Evolutionary conservation across 2,797 vertebrate species (phyloP).

Genomic region (Bufotes viridis): DNA sequence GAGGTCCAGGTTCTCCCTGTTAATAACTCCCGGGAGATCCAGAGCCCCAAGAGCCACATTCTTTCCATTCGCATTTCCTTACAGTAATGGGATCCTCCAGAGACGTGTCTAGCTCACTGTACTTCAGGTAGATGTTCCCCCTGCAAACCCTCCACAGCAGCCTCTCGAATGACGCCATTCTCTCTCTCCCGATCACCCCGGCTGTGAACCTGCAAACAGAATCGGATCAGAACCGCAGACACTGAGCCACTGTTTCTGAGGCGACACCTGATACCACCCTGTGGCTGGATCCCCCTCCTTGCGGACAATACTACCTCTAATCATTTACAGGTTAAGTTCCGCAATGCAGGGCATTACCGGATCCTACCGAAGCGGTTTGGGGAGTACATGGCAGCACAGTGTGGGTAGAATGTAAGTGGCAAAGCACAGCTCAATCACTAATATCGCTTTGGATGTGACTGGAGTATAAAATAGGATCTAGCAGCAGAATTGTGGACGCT

Average conservation of each 20-base stretch:
- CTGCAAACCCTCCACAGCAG: constrained; percentile 80
- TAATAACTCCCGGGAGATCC: background rate
- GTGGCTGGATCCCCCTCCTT: no score
- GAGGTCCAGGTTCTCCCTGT: no score
- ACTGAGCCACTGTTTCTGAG: background rate
- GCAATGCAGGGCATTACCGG: background rate
- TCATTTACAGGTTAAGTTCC: background rate
- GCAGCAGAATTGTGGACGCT: background rate
- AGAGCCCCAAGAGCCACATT: background rate
- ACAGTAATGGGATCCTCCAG: constrained; percentile 80
- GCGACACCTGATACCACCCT: background rate
- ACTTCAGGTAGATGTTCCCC: constrained; percentile 80
- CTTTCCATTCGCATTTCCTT: background rate
- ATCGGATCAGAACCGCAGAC: background rate
- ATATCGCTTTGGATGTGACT: no score
- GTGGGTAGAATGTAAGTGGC: no score
- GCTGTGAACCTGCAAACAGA: constrained; percentile 74
- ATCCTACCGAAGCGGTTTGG: background rate
- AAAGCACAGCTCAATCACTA: no score
- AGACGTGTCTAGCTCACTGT: constrained; percentile 74
- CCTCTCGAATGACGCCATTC: constrained; percentile 78
- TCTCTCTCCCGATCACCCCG: constrained; percentile 77
- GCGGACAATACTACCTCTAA: background rate
- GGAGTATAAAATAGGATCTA: no score
- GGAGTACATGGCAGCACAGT: background rate